Base-by-base conservation (phyloP, 1,140 invertebrate species). In the Nasonia giraulti region DNA sequence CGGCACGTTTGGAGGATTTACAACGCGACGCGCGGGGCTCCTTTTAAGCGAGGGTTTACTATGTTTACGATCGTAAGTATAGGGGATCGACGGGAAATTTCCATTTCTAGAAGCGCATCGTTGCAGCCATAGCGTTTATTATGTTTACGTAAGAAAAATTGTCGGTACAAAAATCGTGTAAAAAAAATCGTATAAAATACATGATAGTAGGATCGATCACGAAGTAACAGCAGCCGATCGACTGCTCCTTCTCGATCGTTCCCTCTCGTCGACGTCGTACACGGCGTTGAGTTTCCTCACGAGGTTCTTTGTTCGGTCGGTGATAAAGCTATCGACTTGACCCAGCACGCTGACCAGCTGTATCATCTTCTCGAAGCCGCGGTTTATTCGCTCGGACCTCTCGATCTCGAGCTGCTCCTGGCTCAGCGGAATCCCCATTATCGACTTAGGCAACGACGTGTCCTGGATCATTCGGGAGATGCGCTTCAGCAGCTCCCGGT, bases 251-350 rank as follows among this genome's bases (percentile, higher is more conserved):
- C 82, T 76, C 37, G 37, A 74, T 62, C 77, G 50, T 74, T 86
- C 73, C 68, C 69, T 68, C 8, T 91, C 87, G 17, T 89, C 85
- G 5, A 88, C 82, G 4, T 90, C 87, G 27, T 90, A 91, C 14
- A 89, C 85, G 2, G 87, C 80, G 55, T 91, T 88, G 10, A 91
- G 82, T 79, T 89, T 91, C 76, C 86, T 88, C 31, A 92, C 87
- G 8, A 91, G 62, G 27, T 79, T 89, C 55, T 87, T 91, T 2
- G 91, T 87, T 62, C 88, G 88, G 11, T 91, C 90, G 1, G 87
- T 88, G 37, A 92, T 86, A 66, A 91, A 91, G 80, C 88, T 88
- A 55, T 92, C 89, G 40, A 92, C 81, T 86, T 91, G 89, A 14
- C 88, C 89, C 11, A 92, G 83, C n/a, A 92, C 82, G 75, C 89